phyloP scores from a whole-genome alignment of 2,113 vertebrate genomes.

The Acanthisitta chloris region DNA sequence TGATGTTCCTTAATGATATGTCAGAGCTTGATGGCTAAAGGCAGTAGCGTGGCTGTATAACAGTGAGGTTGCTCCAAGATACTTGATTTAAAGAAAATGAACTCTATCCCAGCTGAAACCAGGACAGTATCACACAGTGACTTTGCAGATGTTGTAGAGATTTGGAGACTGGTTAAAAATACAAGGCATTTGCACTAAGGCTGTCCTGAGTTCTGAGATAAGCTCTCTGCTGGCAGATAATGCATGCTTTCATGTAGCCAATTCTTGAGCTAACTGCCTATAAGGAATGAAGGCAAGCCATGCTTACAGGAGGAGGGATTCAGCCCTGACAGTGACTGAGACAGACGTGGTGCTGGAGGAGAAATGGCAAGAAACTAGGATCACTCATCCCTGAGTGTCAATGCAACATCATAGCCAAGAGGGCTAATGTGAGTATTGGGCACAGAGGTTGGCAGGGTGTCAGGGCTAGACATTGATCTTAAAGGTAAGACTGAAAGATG shows the following conservation, averaged over 20 bases:
- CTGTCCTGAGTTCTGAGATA: neutral
- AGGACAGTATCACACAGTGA: neutral
- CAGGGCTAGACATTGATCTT: neutral
- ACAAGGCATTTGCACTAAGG: neutral
- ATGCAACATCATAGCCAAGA: neutral
- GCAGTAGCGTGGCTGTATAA: neutral
- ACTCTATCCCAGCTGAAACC: neutral
- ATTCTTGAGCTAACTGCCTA: neutral
- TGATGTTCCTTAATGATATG: neutral
- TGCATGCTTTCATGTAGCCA: neutral
- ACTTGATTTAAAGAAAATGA: neutral
- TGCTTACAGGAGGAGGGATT: neutral
- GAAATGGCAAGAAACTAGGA: neutral
- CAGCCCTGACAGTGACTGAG: neutral
- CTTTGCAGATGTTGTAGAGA: neutral
- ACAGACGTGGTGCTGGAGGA: accelerated
- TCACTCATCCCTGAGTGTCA: neutral
- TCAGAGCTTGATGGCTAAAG: neutral
- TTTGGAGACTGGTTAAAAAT: neutral
- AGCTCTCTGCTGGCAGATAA: neutral
- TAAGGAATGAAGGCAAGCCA: neutral
- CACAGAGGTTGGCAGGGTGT: neutral
- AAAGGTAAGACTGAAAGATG: neutral
- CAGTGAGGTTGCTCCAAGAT: neutral
- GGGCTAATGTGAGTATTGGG: neutral